These are phyloP conservation scores for Cottus gobio DNA, from an alignment of 2,113 vertebrate genomes.

Conservation along the genomic window DNA sequence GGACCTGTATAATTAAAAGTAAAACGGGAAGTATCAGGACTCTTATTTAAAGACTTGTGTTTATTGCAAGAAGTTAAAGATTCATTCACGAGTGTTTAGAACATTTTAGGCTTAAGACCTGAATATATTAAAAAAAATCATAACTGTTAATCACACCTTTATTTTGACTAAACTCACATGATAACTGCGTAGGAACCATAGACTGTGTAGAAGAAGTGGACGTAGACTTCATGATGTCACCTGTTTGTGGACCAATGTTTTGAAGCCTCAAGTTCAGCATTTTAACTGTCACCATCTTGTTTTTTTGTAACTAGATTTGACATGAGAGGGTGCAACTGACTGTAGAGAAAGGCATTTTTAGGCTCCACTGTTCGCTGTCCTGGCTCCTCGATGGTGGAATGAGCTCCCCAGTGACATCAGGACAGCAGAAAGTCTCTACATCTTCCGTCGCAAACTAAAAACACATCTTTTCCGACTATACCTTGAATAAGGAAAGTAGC, in stretches of 20 bases:
- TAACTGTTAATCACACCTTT: too few relatives aligned
- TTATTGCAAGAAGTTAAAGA: background rate
- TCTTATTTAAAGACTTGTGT: background rate
- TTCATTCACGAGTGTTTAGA: background rate
- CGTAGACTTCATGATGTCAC: too few relatives aligned
- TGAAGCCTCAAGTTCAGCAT: background rate
- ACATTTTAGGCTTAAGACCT: too few relatives aligned
- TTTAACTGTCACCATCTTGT: background rate
- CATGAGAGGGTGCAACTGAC: background rate
- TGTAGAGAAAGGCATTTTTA: background rate
- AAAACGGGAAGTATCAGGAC: background rate
- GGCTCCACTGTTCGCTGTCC: too few relatives aligned
- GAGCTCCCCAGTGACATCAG: too few relatives aligned
- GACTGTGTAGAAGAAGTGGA: background rate
- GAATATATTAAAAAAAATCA: background rate
- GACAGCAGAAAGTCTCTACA: too few relatives aligned
- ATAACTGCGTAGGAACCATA: too few relatives aligned
- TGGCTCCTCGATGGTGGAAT: too few relatives aligned
- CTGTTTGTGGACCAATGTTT: background rate
- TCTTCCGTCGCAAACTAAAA: too few relatives aligned
- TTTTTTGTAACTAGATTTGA: background rate
- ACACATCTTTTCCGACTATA: too few relatives aligned
- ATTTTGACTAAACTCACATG: too few relatives aligned
- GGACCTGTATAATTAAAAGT: conserved; percentile 13
- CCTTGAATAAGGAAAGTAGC: too few relatives aligned